A percentile compares a stretch with the other conserved stretches of the same genome.
These are phyloP conservation scores for Tachypleus tridentatus DNA, from an alignment of 1,140 invertebrate species.

Conservation along the genomic window DNA sequence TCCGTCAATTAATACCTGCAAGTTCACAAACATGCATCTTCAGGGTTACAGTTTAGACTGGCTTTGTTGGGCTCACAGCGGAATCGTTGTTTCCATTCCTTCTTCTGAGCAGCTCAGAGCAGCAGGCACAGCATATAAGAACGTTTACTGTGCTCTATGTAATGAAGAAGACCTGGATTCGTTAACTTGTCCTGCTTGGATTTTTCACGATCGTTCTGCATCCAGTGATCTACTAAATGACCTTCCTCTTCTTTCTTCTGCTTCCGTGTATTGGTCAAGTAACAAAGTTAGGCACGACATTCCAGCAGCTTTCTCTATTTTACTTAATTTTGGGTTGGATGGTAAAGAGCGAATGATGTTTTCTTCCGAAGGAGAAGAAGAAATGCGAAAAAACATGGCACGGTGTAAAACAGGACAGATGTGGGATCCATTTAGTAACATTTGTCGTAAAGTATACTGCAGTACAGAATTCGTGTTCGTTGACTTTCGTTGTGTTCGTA, in stretches of 20 bases:
- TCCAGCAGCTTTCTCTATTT: constrained; percentile 21
- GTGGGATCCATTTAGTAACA: constrained; percentile 20
- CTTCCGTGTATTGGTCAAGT: background rate
- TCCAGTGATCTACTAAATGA: background rate
- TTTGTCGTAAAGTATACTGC: constrained; percentile 18
- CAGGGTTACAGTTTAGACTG: too few species aligned
- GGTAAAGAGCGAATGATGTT: constrained; percentile 16
- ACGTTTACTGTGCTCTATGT: constrained; percentile 18
- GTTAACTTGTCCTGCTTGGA: constrained; percentile 8
- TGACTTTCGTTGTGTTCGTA: constrained; percentile 17
- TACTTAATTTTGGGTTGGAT: constrained; percentile 21
- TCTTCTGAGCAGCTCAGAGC: too few species aligned
- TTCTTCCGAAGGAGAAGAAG: constrained; percentile 13
- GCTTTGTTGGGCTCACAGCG: too few species aligned
- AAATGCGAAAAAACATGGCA: constrained; percentile 8
- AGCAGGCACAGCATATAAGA: constrained; percentile 9
- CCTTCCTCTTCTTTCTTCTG: background rate
- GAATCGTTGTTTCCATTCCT: too few species aligned
- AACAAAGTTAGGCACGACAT: constrained; percentile 9
- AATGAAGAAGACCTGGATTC: constrained; percentile 1
- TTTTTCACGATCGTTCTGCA: constrained; percentile 1
- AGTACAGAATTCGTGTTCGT: constrained; percentile 15
- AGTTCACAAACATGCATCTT: too few species aligned
- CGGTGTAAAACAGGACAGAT: constrained; percentile 9
- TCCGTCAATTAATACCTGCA: too few species aligned